These are phyloP conservation scores for Nasonovia ribisnigri DNA, from an alignment of 2,888 invertebrate species.

Conservation along the genomic window DNA sequence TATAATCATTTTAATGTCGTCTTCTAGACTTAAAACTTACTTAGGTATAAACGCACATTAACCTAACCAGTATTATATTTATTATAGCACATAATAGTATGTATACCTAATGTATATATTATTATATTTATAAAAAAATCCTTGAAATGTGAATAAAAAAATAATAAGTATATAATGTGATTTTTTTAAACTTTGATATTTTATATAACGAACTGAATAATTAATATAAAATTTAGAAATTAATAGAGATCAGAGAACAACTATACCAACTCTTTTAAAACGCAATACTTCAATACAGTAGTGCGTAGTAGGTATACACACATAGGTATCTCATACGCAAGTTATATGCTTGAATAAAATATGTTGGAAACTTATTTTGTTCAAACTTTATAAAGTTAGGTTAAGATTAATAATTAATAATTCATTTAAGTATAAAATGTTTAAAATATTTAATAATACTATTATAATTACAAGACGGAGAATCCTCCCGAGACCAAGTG, in stretches of 20 bases:
- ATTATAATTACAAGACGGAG: background rate
- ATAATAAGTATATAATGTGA: no score
- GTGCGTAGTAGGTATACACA: no score
- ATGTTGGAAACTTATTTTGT: background rate
- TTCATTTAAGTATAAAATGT: background rate
- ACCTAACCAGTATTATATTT: no score
- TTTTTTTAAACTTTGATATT: no score
- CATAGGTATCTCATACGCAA: background rate
- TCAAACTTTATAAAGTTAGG: background rate
- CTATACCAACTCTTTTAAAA: background rate
- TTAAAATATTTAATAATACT: background rate
- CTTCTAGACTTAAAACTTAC: background rate
- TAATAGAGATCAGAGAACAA: no score
- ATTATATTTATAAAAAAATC: no score
- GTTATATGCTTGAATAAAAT: background rate
- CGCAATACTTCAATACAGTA: background rate
- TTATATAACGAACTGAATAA: no score
- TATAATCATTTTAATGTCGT: background rate
- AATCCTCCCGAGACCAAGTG: background rate
- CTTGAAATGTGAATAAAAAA: no score
- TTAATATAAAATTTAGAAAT: no score
- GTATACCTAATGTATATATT: no score
- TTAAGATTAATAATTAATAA: background rate
- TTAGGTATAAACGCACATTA: no score
- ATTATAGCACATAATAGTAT: no score